phyloP scores from a whole-genome alignment of 2,113 vertebrate genomes.

The Scomber scombrus region DNA sequence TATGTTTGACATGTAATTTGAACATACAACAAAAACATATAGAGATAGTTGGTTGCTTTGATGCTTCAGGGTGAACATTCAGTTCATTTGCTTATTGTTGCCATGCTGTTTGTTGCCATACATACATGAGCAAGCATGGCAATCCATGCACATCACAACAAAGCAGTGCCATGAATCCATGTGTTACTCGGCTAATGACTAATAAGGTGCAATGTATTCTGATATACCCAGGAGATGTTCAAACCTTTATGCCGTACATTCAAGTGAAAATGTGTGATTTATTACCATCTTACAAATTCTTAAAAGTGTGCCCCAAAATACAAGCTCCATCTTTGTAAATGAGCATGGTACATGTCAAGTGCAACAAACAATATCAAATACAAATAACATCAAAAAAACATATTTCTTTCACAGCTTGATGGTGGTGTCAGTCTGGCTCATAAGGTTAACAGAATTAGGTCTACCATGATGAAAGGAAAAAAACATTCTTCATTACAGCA shows the following conservation, averaged over 20 bases:
- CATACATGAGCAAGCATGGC: not conserved
- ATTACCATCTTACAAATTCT: not conserved
- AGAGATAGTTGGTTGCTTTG: slow-evolving; percentile 6
- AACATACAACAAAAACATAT: slow-evolving; percentile 1
- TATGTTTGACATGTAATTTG: not conserved
- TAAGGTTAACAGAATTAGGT: not conserved
- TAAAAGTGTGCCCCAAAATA: too few relatives aligned
- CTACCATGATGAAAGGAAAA: not conserved
- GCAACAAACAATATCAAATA: too few relatives aligned
- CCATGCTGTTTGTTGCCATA: not conserved
- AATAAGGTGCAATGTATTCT: not conserved
- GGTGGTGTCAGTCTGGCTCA: too few relatives aligned
- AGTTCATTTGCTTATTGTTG: not conserved
- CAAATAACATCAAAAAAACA: too few relatives aligned
- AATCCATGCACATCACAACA: not conserved
- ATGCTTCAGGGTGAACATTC: not conserved
- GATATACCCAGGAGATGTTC: not conserved
- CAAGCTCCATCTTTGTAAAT: not conserved
- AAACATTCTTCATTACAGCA: not conserved
- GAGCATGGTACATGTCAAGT: not conserved
- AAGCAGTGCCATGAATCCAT: not conserved
- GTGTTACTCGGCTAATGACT: not conserved
- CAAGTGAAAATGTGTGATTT: not conserved
- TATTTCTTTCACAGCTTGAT: not conserved
- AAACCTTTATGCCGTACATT: not conserved